Base-by-base conservation (phyloP, 2,113 vertebrate genomes). In the Oncorhynchus nerka region DNA sequence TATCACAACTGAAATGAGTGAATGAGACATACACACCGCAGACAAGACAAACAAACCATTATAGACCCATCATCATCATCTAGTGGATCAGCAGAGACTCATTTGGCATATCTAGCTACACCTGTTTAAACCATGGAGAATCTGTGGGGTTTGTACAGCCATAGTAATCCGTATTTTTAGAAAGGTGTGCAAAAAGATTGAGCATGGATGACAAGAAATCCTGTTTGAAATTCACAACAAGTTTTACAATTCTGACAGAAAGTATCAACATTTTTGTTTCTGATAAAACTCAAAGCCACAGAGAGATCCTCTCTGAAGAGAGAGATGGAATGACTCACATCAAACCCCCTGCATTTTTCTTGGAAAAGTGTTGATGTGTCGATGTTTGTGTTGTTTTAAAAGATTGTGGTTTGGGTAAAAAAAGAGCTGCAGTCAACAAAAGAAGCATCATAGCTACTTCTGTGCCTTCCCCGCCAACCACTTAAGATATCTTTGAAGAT, bases 401-500 rank as follows among this genome's bases (percentile, higher is more conserved):
- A 84, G 87, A 91, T 88, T 82, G 86, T 79, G 81, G 84, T 87
- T 74, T 59, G 79, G 82, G 82, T 77, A 77, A 81, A 28, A 78
- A 91, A 93, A 90, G 82, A 85, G 89, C 85, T 81, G 83, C 83
- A 93, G 89, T 85, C 84, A 90, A 91, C 89, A 92, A 85, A 92
- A 77, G 90, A 86, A 80, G 75, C 84, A 90, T 90, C 89, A 93
- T 91, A 94, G 86, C 66, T 84, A 88, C 89, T 91, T 82, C 16
- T 5, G 12, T 51, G 51, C 51, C 51, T 85, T 89, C 76, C 82
- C 79, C 81, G 89, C 85, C 84, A 91, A 91, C 90, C 82, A 79
- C 85, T 90, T 93, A 95, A 89, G 89, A 94, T 93, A 95, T 93
- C 95, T 97, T 96, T 94, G 92, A 94, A 93, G 92, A 93, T 93